Conservation (phyloP, 2,797 vertebrate genomes). For the Sylvia borin region DNA sequence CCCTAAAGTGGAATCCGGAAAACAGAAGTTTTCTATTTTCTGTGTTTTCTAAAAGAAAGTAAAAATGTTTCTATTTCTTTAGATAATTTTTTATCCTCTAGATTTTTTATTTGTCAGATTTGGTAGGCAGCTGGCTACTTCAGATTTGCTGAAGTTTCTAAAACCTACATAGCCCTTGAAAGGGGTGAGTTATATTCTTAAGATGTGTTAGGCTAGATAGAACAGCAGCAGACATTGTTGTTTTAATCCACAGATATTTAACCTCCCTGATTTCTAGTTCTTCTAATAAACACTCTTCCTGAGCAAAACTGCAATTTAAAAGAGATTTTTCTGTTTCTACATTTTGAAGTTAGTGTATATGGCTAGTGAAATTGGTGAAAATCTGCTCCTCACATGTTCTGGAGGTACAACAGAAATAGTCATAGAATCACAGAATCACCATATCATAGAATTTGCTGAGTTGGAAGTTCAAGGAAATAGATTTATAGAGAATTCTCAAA, state of each 20-base stretch:
- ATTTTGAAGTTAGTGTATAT: neutral
- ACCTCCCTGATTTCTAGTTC: neutral
- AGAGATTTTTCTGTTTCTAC: neutral
- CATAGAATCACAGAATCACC: neutral
- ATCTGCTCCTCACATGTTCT: neutral
- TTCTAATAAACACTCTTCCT: neutral
- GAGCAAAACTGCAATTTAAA: neutral
- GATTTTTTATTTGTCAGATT: neutral
- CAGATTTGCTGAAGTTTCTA: neutral
- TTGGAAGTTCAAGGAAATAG: neutral
- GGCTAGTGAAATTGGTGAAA: neutral
- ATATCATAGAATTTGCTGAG: too few species aligned
- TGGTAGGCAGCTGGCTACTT: neutral
- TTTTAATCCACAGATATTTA: neutral
- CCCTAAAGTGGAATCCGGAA: neutral
- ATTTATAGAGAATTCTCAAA: neutral
- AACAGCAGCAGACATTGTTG: neutral
- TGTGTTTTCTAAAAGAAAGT: too few species aligned
- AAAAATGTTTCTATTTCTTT: neutral
- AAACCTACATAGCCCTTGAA: rapidly evolving
- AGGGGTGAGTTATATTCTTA: neutral
- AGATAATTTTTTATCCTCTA: neutral
- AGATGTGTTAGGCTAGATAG: neutral
- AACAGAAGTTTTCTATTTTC: neutral
- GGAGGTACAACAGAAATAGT: neutral